phyloP scores from a whole-genome alignment of 2,113 vertebrate genomes.

The Xiphophorus couchianus region DNA sequence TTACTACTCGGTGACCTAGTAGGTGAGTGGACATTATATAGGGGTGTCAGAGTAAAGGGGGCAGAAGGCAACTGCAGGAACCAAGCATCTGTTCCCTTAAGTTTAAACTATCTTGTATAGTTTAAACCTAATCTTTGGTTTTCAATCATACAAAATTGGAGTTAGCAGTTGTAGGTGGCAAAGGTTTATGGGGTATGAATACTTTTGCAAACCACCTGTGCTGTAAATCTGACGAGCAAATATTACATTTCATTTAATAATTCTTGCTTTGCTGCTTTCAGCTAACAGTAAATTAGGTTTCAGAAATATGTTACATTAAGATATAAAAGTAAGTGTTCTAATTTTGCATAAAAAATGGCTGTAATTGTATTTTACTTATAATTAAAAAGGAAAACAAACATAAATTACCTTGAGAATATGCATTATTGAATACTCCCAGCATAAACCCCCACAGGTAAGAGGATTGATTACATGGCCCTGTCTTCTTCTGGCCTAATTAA shows the following conservation, averaged over 20 bases:
- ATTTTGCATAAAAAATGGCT: neutral
- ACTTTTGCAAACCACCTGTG: neutral
- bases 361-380: conserved; percentile 14
- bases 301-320: neutral
- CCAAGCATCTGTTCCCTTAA: no score
- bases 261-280: neutral
- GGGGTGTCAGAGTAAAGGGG: no score
- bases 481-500: conserved; percentile 73
- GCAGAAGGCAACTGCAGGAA: no score
- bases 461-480: conserved; percentile 73
- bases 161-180: neutral
- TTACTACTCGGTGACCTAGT: no score
- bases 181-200: neutral
- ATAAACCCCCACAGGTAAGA: conserved; percentile 60
- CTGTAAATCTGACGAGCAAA: neutral
- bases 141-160: no score
- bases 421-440: conserved; percentile 62
- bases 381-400: conserved; percentile 6
- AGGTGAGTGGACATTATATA: no score
- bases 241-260: neutral
- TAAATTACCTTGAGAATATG: conserved; percentile 39
- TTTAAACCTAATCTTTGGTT: neutral
- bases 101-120: no score
- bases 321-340: neutral
- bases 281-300: neutral